Percentiles rank a stretch among this genome's conserved stretches.
Conservation (phyloP, 2,888 invertebrate genomes). For the Cepaea hortensis region DNA sequence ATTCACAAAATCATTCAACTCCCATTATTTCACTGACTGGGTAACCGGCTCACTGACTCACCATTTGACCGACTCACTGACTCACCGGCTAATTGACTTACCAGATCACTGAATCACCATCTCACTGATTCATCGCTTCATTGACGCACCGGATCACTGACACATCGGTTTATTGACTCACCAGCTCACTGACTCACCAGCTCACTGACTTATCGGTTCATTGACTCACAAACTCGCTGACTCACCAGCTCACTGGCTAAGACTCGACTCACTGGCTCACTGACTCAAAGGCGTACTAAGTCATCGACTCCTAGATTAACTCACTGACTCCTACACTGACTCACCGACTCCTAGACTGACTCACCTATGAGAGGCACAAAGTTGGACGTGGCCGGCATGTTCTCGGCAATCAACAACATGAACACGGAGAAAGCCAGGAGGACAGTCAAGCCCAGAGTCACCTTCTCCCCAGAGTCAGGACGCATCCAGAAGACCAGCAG, state of each 20-base stretch:
- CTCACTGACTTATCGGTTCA: background rate
- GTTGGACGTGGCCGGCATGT: slow-evolving; percentile 77
- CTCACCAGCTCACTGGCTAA: background rate
- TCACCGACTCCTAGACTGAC: background rate
- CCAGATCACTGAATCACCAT: background rate
- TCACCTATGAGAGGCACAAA: slow-evolving; percentile 77
- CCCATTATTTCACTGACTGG: no score
- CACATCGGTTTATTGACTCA: background rate
- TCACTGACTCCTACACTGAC: background rate
- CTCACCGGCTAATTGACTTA: background rate
- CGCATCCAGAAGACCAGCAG: slow-evolving; percentile 77
- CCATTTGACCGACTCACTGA: no score
- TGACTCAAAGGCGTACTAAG: background rate
- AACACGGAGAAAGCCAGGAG: slow-evolving; percentile 77
- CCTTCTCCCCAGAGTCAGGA: slow-evolving; percentile 76
- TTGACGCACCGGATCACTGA: background rate
- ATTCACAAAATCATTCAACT: no score
- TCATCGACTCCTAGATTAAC: background rate
- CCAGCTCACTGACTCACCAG: background rate
- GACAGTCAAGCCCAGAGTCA: slow-evolving; percentile 76
- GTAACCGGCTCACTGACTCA: no score
- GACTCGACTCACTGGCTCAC: background rate
- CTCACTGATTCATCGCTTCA: background rate
- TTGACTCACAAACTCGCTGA: background rate
- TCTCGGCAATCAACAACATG: slow-evolving; percentile 77